Percentiles rank a stretch among this genome's conserved stretches.
These are phyloP conservation scores for Crenichthys baileyi DNA, from an alignment of 2,797 vertebrate species.

Conservation along the genomic window DNA sequence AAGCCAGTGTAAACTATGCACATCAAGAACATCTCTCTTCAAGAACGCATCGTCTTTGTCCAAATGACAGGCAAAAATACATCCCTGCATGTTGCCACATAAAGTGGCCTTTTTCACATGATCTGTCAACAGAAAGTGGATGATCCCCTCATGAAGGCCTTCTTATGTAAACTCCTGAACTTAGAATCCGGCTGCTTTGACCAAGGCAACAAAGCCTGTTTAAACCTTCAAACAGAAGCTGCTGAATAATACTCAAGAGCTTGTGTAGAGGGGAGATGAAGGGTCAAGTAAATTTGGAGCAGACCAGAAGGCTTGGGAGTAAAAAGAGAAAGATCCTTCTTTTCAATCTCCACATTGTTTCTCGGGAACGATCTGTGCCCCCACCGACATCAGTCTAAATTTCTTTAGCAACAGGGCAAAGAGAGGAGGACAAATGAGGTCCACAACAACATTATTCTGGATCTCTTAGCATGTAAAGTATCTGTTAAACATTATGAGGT, in stretches of 20 bases:
- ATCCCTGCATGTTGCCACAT: conserved; percentile 60
- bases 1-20: conserved; percentile 48
- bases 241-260: conserved; percentile 71
- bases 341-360: conserved; percentile 74
- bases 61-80: conserved; percentile 70
- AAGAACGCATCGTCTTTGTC: conserved; percentile 67
- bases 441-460: conserved; percentile 57
- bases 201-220: conserved; percentile 75
- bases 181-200: conserved; percentile 72
- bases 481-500: conserved; percentile 44
- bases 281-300: conserved; percentile 83
- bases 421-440: conserved; percentile 50
- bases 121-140: conserved; percentile 60
- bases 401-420: conserved; percentile 67
- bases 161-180: conserved; percentile 74
- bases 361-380: conserved; percentile 67
- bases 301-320: conserved; percentile 68
- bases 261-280: conserved; percentile 74
- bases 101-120: conserved; percentile 71
- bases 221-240: conserved; percentile 72
- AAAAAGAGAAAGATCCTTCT: conserved; percentile 75
- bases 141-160: conserved; percentile 63
- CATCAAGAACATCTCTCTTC: conserved; percentile 61
- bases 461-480: conserved; percentile 6
- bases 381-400: conserved; percentile 65